A percentile compares a stretch with the other conserved stretches of the same genome.
phyloP scores from a whole-genome alignment of 2,888 invertebrate genomes.

The Steinernema carpocapsae region DNA sequence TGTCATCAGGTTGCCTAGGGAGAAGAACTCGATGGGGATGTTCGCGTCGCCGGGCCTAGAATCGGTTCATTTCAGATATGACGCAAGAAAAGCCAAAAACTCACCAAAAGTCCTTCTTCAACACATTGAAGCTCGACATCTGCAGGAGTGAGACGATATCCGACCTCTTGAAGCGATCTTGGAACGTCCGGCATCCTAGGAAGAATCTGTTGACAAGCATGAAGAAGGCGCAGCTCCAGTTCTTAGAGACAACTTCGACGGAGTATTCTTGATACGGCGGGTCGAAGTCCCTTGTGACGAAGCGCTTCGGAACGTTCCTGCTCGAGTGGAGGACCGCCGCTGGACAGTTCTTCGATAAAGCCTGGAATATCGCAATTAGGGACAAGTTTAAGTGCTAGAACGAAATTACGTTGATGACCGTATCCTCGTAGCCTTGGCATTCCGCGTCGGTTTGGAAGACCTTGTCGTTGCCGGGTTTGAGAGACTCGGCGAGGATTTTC shows the following conservation, averaged over 20 bases:
- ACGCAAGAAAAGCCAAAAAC: not conserved
- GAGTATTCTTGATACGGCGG: conserved; percentile 14
- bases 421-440: not conserved
- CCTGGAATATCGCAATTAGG: not conserved
- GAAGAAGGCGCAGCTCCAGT: not conserved
- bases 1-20: conserved; percentile 3
- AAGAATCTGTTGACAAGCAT: not conserved
- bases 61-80: not conserved
- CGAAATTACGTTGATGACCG: not conserved
- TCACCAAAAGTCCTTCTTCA: conserved; percentile 5
- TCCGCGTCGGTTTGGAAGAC: not conserved
- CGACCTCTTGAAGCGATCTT: not conserved
- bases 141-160: not conserved
- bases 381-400: too few relatives aligned
- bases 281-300: conserved; percentile 15
- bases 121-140: conserved; percentile 6
- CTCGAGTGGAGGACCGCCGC: not conserved
- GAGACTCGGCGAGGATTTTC: conserved; percentile 5
- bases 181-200: not conserved
- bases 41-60: conserved; percentile 4
- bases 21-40: conserved; percentile 7
- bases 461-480: not conserved
- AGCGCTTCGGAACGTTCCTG: not conserved
- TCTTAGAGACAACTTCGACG: not conserved
- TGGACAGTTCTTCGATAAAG: not conserved